Conservation (phyloP, 2,113 vertebrate species). For the Mirza zaza region DNA sequence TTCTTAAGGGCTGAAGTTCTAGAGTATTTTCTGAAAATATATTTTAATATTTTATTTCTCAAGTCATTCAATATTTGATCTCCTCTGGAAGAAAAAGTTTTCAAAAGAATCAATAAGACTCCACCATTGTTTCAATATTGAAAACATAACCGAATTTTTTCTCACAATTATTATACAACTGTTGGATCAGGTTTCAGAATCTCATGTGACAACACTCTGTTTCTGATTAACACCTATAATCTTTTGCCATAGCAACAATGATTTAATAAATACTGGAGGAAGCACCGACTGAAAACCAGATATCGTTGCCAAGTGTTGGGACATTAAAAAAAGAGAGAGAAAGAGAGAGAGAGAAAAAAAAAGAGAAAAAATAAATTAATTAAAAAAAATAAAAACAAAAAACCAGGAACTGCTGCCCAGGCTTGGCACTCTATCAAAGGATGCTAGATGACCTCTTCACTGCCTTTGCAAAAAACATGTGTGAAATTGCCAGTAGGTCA, state of each 20-base stretch:
- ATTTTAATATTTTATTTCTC: conserved; percentile 12
- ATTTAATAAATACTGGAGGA: neutral
- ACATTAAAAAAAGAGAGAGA: neutral
- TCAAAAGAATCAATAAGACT: neutral
- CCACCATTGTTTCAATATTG: neutral
- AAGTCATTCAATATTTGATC: neutral
- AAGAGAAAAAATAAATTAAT: neutral
- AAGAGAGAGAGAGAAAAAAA: neutral
- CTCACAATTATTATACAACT: neutral
- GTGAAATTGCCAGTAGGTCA: neutral
- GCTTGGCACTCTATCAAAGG: neutral
- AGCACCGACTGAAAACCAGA: neutral
- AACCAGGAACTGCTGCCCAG: neutral
- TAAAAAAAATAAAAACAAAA: no score
- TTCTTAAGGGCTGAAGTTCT: neutral
- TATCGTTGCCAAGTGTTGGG: neutral
- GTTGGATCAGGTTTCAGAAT: neutral
- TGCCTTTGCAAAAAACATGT: neutral
- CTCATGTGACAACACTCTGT: neutral
- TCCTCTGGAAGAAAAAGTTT: neutral
- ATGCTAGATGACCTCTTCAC: neutral
- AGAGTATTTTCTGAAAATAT: neutral
- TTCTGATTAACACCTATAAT: neutral
- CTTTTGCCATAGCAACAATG: conserved; percentile 4
- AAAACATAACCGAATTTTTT: neutral